phyloP scores from a whole-genome alignment of 92 coral and sea anemone genomes.

The Hydrozoanthus gracilis region DNA sequence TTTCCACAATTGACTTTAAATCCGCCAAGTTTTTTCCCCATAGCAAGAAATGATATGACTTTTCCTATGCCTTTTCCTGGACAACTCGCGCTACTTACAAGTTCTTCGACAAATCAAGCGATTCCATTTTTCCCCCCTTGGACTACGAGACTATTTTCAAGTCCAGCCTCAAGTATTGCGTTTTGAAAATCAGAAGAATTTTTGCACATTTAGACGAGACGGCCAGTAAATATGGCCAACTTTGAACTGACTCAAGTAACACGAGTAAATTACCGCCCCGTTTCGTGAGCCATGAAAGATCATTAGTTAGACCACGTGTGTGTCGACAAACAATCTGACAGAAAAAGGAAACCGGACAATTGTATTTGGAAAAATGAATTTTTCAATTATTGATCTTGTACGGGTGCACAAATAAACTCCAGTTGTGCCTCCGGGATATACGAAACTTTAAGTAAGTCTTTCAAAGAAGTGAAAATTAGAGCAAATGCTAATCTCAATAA shows the following conservation, averaged over 20 bases:
- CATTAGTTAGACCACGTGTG: constrained; percentile 36
- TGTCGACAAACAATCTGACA: constrained; percentile 25
- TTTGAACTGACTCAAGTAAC: not conserved
- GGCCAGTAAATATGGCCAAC: not conserved
- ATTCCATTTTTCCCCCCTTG: constrained; percentile 47
- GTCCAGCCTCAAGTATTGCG: constrained; percentile 44
- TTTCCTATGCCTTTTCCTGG: constrained; percentile 38
- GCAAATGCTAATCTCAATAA: not conserved
- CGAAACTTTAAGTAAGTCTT: not conserved
- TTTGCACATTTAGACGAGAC: not conserved
- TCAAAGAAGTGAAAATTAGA: not conserved
- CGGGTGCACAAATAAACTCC: not conserved
- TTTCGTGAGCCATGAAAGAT: constrained; percentile 29
- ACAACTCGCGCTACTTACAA: constrained; percentile 23
- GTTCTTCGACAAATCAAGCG: constrained; percentile 45
- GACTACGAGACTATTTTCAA: constrained; percentile 42
- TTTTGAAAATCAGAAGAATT: constrained; percentile 49
- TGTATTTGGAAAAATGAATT: not conserved
- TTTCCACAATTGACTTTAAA: constrained; percentile 26
- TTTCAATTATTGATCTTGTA: not conserved
- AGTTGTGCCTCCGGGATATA: not conserved
- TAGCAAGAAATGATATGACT: constrained; percentile 21
- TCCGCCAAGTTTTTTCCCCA: constrained; percentile 19
- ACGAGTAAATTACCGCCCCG: not conserved
- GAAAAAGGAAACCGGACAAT: constrained; percentile 22